phyloP scores from a whole-genome alignment of 2,797 vertebrate species.

The Melanogrammus aeglefinus region DNA sequence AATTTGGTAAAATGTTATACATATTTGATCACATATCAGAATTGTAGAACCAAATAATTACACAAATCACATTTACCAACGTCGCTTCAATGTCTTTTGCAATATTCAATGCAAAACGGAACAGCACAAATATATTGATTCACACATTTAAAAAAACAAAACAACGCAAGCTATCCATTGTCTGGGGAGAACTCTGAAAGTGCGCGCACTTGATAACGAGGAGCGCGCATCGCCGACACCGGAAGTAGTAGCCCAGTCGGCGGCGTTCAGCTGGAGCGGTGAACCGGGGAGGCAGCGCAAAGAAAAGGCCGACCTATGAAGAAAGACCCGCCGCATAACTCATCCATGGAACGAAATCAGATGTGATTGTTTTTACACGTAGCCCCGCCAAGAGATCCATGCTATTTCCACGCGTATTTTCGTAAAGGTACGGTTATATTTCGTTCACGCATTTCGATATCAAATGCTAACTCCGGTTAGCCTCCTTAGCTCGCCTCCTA shows the following conservation, averaged over 20 bases:
- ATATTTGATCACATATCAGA: neutral
- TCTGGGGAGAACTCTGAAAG: neutral
- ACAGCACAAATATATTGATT: neutral
- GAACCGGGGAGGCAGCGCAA: conserved; percentile 50
- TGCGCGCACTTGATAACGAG: neutral
- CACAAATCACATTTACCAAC: neutral
- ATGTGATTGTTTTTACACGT: neutral
- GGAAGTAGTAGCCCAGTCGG: conserved; percentile 44
- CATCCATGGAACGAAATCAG: conserved; percentile 27
- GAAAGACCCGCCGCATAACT: neutral
- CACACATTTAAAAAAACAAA: neutral
- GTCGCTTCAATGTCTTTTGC: neutral
- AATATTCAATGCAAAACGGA: neutral
- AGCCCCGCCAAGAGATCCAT: neutral
- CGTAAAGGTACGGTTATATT: neutral
- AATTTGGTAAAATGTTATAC: no score
- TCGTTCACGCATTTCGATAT: neutral
- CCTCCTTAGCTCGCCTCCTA: conserved; percentile 13
- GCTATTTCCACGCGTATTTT: conserved; percentile 26
- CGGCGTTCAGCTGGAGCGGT: conserved; percentile 36
- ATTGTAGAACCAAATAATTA: neutral
- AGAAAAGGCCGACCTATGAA: conserved; percentile 35
- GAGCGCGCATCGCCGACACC: conserved; percentile 32
- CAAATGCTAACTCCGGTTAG: conserved; percentile 11
- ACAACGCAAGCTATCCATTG: neutral